These are phyloP conservation scores for Hylia prasina DNA, from an alignment of 2,113 vertebrate species.

Conservation along the genomic window DNA sequence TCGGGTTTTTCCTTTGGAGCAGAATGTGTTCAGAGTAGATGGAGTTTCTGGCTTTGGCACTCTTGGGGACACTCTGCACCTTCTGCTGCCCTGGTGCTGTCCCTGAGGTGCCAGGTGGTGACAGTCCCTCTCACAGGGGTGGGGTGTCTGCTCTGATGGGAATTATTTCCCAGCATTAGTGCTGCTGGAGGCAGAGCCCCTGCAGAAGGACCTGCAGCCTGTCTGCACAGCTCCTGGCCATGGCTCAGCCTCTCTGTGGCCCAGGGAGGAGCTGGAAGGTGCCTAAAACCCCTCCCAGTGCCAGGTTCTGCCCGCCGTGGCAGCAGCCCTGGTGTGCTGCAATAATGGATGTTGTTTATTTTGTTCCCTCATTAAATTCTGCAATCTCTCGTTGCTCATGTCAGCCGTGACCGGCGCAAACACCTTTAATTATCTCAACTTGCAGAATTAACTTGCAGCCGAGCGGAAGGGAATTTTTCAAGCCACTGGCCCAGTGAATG, in stretches of 20 bases:
- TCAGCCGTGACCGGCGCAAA: neutral
- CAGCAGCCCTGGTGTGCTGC: neutral
- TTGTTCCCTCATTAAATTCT: neutral
- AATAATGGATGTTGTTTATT: neutral
- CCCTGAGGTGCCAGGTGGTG: accelerated
- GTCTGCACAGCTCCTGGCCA: neutral
- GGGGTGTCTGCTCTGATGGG: accelerated
- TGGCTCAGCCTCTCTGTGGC: neutral
- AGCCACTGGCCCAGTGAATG: neutral
- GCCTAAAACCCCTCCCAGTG: neutral
- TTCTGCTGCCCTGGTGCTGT: neutral
- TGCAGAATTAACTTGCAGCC: neutral
- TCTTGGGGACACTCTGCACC: neutral
- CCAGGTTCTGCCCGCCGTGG: accelerated
- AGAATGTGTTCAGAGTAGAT: neutral
- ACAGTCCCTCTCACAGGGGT: accelerated
- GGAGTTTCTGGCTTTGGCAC: neutral
- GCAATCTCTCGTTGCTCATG: neutral
- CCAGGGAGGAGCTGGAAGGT: neutral
- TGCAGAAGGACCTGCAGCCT: neutral
- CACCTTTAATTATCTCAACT: neutral
- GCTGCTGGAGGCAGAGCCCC: neutral
- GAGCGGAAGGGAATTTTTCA: neutral
- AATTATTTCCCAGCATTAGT: neutral
- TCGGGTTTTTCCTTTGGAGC: neutral